phyloP scores from a whole-genome alignment of 1,140 invertebrate species.

The Cepaea nemoralis region DNA sequence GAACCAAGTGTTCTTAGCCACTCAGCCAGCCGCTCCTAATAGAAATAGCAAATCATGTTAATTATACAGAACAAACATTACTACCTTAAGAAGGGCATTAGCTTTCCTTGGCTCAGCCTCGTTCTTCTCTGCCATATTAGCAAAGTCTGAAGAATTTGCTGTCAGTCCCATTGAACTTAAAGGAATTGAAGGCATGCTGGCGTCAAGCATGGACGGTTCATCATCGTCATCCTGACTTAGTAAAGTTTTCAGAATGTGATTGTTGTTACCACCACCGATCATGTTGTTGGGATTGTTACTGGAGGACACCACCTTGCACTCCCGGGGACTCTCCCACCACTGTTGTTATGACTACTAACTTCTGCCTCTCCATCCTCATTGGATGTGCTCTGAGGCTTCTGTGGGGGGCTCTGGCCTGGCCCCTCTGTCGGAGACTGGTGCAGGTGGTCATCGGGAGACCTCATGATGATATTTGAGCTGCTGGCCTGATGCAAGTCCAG shows the following conservation, averaged over 20 bases:
- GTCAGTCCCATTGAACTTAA: conserved; percentile 39
- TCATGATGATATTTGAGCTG: conserved; percentile 42
- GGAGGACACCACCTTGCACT: not conserved
- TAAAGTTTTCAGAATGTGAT: conserved; percentile 82
- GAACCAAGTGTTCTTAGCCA: no score
- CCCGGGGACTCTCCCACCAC: not conserved
- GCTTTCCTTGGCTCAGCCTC: conserved; percentile 68
- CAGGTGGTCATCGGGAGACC: conserved; percentile 69
- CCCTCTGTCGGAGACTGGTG: conserved; percentile 76
- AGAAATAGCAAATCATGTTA: no score
- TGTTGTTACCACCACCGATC: conserved; percentile 54
- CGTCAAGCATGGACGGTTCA: conserved; percentile 43
- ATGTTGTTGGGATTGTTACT: not conserved
- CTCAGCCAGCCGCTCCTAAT: no score
- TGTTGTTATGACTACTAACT: conserved; percentile 47
- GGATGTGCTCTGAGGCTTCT: conserved; percentile 72
- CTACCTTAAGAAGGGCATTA: conserved; percentile 80
- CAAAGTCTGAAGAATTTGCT: conserved; percentile 24
- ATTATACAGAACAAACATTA: not conserved
- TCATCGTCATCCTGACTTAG: conserved; percentile 85
- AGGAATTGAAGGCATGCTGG: conserved; percentile 41
- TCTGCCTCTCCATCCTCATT: conserved; percentile 70
- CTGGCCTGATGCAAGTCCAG: conserved; percentile 29
- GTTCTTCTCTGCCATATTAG: conserved; percentile 57
- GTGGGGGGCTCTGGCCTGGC: conserved; percentile 70